Percentiles rank a stretch among this genome's conserved stretches.
Conservation (phyloP, 2,888 invertebrate species). For the Acleris emargana region DNA sequence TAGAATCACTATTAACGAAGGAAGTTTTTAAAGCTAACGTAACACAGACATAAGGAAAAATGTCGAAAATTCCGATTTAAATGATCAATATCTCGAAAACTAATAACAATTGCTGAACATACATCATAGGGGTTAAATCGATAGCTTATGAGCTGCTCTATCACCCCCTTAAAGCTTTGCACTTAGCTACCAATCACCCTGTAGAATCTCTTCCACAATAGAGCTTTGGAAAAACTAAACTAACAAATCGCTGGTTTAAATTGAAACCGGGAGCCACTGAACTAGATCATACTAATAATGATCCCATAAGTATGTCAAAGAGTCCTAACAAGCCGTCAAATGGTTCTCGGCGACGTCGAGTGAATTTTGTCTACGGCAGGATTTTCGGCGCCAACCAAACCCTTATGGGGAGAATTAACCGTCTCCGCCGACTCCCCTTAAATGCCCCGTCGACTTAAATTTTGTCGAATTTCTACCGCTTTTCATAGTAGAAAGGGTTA, state of each 20-base stretch:
- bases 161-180: no score
- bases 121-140: no score
- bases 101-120: no score
- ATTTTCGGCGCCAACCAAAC: slow-evolving; percentile 78
- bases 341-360: slow-evolving; percentile 62
- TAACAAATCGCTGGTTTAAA: background rate
- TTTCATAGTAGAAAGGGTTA: slow-evolving; percentile 32
- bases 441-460: slow-evolving; percentile 81
- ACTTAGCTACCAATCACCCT: no score
- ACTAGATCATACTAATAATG: slow-evolving; percentile 12
- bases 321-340: slow-evolving; percentile 39
- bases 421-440: slow-evolving; percentile 78
- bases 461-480: slow-evolving; percentile 79
- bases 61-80: no score
- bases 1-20: no score
- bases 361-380: slow-evolving; percentile 81
- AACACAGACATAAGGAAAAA: no score
- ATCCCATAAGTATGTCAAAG: slow-evolving; percentile 32
- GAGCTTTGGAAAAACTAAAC: no score
- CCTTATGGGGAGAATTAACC: slow-evolving; percentile 82
- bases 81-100: no score
- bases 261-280: background rate
- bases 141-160: no score
- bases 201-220: no score
- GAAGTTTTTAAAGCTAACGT: no score